A percentile compares a stretch with the other conserved stretches of the same genome.
phyloP scores from a whole-genome alignment of 2,797 vertebrate genomes.

The Psittacula echo region DNA sequence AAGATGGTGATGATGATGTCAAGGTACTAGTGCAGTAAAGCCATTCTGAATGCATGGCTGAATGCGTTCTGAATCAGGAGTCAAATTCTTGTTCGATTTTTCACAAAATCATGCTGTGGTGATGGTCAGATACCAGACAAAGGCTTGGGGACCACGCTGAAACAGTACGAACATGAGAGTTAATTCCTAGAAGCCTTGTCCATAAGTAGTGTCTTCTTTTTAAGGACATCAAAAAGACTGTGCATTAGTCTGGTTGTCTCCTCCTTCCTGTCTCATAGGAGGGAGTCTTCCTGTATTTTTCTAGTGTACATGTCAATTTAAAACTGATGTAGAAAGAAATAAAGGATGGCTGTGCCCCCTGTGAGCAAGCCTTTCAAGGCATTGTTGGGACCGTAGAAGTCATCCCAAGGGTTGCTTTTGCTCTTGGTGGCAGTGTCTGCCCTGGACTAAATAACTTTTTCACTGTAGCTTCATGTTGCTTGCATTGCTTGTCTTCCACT shows the following conservation, averaged over 20 bases:
- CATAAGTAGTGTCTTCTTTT: background rate
- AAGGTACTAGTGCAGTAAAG: background rate
- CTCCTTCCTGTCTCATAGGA: background rate
- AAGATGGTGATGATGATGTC: background rate
- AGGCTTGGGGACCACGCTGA: background rate
- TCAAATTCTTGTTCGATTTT: background rate
- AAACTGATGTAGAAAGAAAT: background rate
- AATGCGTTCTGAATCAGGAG: background rate
- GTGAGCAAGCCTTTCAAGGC: background rate
- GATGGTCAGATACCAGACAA: background rate
- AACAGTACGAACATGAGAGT: no score
- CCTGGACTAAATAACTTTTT: background rate
- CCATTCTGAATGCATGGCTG: background rate
- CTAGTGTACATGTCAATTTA: background rate
- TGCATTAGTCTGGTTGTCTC: fast-evolving
- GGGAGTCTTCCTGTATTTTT: background rate
- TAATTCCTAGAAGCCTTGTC: background rate
- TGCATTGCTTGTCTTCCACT: background rate
- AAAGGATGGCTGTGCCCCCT: background rate
- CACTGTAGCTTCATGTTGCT: background rate
- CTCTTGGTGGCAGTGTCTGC: background rate
- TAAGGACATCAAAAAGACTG: background rate
- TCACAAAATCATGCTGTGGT: background rate
- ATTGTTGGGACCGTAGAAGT: background rate
- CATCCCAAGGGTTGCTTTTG: background rate